Conservation (phyloP, 2,113 vertebrate genomes). For the Maccullochella peelii region DNA sequence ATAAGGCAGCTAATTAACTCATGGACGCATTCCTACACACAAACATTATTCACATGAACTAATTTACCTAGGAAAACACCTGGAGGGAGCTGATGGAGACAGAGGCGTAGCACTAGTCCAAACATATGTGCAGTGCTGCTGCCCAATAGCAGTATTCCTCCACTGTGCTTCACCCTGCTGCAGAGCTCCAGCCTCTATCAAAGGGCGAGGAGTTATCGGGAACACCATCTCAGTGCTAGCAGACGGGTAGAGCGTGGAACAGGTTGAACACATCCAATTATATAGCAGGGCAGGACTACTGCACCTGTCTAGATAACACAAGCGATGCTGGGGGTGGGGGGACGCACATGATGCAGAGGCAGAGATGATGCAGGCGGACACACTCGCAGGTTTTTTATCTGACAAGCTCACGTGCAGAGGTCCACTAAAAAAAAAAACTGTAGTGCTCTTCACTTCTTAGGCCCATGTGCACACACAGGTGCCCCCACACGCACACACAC, state of each 20-base stretch:
- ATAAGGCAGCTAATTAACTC: slow-evolving; percentile 21
- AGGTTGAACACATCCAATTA: slow-evolving; percentile 63
- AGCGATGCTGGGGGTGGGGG: not conserved
- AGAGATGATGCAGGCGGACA: not conserved
- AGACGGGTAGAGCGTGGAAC: slow-evolving; percentile 50
- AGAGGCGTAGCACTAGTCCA: not conserved
- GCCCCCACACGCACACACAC: slow-evolving; percentile 6
- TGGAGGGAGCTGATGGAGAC: slow-evolving; percentile 43
- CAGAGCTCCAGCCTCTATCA: slow-evolving; percentile 38
- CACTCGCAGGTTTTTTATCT: slow-evolving; percentile 16
- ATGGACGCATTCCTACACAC: not conserved
- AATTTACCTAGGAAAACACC: slow-evolving; percentile 42
- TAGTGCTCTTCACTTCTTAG: not conserved
- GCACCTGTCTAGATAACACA: slow-evolving; percentile 72
- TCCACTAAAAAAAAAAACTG: not conserved
- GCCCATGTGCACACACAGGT: not conserved
- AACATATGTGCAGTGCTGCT: slow-evolving; percentile 10
- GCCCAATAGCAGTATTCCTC: not conserved
- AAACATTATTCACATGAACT: slow-evolving; percentile 1
- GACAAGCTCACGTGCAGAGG: not conserved
- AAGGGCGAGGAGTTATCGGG: slow-evolving; percentile 60
- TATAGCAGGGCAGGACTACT: slow-evolving; percentile 58
- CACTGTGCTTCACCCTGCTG: slow-evolving; percentile 2
- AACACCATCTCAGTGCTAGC: slow-evolving; percentile 61
- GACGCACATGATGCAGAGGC: slow-evolving; percentile 14